Evolutionary conservation across 64 coral and sea anemone genomes (phyloP), one percentile per base, ranked within the genome.

Genomic region (Anthopleura sola): DNA sequence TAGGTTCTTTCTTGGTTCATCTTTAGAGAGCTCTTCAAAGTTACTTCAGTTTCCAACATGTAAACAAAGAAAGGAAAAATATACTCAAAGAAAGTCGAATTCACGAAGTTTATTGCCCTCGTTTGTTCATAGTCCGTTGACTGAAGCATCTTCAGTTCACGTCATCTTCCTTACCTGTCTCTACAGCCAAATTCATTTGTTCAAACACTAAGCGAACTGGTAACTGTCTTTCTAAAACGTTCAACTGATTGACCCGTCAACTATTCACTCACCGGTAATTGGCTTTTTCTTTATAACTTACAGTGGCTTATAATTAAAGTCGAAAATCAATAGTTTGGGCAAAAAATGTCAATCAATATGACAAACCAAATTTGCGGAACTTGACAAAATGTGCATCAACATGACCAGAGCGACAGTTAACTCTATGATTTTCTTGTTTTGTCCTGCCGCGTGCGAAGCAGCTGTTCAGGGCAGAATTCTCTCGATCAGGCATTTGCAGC

Each of bases 11-110:
- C n/a, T 62, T 26, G 58, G 58, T 26, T 62, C 58, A 0, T 62
- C 58, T 62, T 62, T 62, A n/a, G 58, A 62, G 58, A 62, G 58
- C 58, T 62, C 58, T 62, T 62, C 58, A 26, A 62, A 62, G 24
- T 62, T 26, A 26, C 58, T 62, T 62, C 11, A n/a, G 10, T 62
- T 62, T n/a, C n/a, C 58, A 11, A n/a, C 7, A n/a, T n/a, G 58
- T 6, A 62, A 0, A 5, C 50, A 53, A 62, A 62, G 1, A 62
- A 62, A 26, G 11, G 24, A n/a, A 26, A 62, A 62, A 62, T 11
- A 12, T 2, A 53, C 1, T 53, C 50, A 53, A 44, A 44, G 40
- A 3, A 44, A 44, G 40, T 44, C 40, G 40, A 8, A 44, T 44
- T 44, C 40, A 44, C 40, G 40, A n/a, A n/a, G n/a, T n/a, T n/a